Percentiles rank a stretch among this genome's conserved stretches.
phyloP scores from a whole-genome alignment of 2,888 invertebrate genomes.

The Clepsis dumicolana region DNA sequence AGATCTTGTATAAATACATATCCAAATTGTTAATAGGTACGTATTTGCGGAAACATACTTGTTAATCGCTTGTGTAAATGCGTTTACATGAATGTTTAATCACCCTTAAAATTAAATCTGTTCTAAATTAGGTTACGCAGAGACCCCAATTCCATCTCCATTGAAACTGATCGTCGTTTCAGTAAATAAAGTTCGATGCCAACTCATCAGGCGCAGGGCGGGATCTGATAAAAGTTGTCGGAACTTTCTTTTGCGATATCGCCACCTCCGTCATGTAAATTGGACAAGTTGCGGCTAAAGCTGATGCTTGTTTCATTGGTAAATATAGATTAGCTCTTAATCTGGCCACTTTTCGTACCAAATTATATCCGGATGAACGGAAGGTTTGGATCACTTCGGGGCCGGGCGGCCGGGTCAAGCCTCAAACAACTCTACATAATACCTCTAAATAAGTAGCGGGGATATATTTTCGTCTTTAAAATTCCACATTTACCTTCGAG shows the following conservation, averaged over 20 bases:
- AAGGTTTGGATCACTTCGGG: constrained; percentile 28
- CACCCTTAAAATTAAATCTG: constrained; percentile 23
- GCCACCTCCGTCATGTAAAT: constrained; percentile 85
- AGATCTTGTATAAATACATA: not conserved
- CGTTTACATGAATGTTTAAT: not conserved
- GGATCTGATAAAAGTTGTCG: constrained; percentile 83
- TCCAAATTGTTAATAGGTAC: not conserved
- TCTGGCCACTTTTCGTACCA: constrained; percentile 66
- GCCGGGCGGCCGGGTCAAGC: constrained; percentile 27
- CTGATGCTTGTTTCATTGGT: constrained; percentile 78
- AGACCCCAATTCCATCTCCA: constrained; percentile 62
- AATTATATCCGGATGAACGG: constrained; percentile 60
- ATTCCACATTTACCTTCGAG: constrained; percentile 5
- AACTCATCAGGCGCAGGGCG: constrained; percentile 82
- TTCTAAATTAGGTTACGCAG: constrained; percentile 37
- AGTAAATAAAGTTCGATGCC: constrained; percentile 81
- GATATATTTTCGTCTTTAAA: constrained; percentile 1
- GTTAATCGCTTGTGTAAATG: not conserved
- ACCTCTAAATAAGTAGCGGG: constrained; percentile 16
- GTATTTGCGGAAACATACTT: not conserved
- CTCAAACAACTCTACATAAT: constrained; percentile 26
- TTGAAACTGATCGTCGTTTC: constrained; percentile 68
- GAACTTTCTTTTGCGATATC: constrained; percentile 84
- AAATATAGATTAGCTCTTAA: constrained; percentile 78
- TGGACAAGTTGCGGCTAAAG: constrained; percentile 77